These are phyloP conservation scores for Notiomystis cincta DNA, from an alignment of 2,113 vertebrate genomes.

Conservation along the genomic window DNA sequence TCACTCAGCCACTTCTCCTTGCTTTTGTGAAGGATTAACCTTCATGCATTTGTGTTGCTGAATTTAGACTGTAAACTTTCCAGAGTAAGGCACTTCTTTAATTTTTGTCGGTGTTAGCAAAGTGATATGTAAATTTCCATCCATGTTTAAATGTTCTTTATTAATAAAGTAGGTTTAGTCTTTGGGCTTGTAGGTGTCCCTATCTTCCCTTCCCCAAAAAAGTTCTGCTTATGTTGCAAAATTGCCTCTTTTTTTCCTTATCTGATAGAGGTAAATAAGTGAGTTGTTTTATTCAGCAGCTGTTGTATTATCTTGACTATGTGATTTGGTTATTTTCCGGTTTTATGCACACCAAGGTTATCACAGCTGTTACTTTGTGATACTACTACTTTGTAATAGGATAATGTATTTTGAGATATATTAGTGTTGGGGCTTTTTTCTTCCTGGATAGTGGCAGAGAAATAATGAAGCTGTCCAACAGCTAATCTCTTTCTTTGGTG, in stretches of 20 bases:
- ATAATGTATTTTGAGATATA: constrained; percentile 32
- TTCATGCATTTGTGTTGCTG: not conserved
- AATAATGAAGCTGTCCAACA: constrained; percentile 40
- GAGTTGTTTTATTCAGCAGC: constrained; percentile 36
- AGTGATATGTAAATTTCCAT: not conserved
- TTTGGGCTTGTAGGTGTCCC: not conserved
- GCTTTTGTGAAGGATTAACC: constrained; percentile 1
- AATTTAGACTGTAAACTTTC: not conserved
- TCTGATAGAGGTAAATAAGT: constrained; percentile 12
- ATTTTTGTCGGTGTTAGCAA: not conserved
- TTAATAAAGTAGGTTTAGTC: not conserved
- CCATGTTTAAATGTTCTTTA: not conserved
- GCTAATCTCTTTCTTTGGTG: not conserved
- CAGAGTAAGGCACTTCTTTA: not conserved
- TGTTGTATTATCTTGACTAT: not conserved
- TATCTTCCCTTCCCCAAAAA: not conserved
- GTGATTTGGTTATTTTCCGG: constrained; percentile 29
- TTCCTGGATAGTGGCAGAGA: not conserved
- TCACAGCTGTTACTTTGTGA: constrained; percentile 14
- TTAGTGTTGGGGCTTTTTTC: not conserved
- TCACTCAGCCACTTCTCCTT: not conserved
- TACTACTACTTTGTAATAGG: constrained; percentile 1
- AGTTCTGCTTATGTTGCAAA: not conserved
- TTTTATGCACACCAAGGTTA: constrained; percentile 26
- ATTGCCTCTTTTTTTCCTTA: not conserved